Conservation (phyloP, 2,888 invertebrate genomes). For the Sarcophaga caerulescens region DNA sequence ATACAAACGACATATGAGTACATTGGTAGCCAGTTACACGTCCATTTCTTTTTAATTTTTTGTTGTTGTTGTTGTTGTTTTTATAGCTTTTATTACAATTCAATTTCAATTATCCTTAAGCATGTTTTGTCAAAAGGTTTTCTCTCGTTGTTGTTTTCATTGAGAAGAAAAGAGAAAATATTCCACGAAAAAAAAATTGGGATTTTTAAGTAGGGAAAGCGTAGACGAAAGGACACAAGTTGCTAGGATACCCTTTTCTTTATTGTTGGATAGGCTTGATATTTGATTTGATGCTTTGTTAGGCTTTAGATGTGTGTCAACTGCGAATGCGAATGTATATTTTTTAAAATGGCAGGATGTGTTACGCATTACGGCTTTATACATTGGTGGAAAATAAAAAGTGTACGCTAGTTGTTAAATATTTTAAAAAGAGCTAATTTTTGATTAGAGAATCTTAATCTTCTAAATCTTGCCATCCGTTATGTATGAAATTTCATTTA, state of each 20-base stretch:
- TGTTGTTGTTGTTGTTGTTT: neutral
- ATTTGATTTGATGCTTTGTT: slow-evolving; percentile 60
- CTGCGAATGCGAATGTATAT: too few species aligned
- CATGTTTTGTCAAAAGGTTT: slow-evolving; percentile 36
- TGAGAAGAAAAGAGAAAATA: neutral
- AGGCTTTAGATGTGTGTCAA: slow-evolving; percentile 1
- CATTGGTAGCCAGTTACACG: neutral
- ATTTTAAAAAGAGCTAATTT: too few species aligned
- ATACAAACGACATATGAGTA: slow-evolving; percentile 22
- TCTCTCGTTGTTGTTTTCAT: neutral
- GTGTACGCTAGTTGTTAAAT: too few species aligned
- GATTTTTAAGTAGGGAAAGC: neutral
- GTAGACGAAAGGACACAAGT: slow-evolving; percentile 20
- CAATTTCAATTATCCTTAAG: slow-evolving; percentile 68
- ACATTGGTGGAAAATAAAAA: too few species aligned
- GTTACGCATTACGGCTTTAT: too few species aligned
- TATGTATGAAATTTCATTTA: too few species aligned
- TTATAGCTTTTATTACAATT: slow-evolving; percentile 45
- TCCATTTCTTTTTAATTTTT: neutral
- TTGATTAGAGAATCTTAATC: too few species aligned
- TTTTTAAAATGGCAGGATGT: too few species aligned
- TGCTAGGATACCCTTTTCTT: slow-evolving; percentile 67
- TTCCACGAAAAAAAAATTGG: slow-evolving; percentile 18
- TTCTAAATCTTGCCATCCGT: too few species aligned
- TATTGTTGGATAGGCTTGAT: slow-evolving; percentile 51